A percentile compares a stretch with the other conserved stretches of the same genome.
These are phyloP conservation scores for Siphlonurus alternatus DNA, from an alignment of 2,888 invertebrate genomes.

Conservation along the genomic window DNA sequence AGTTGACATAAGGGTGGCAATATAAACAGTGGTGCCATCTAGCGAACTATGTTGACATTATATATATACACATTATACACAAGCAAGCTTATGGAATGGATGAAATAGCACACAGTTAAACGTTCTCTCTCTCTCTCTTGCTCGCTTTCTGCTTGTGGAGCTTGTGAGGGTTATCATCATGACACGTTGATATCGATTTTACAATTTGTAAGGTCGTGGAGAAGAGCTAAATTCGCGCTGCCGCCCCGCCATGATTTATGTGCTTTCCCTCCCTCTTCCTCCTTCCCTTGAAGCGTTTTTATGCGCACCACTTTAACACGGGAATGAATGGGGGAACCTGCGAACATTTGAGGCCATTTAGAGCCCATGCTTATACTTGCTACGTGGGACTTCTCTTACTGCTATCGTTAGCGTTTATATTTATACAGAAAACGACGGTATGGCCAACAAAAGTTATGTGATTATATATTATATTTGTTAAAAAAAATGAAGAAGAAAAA, in stretches of 20 bases:
- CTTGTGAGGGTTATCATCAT: not conserved
- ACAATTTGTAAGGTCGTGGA: constrained; percentile 1
- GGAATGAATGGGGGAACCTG: not conserved
- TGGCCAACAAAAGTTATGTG: too few relatives aligned
- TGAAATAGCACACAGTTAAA: too few relatives aligned
- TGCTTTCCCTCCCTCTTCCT: not conserved
- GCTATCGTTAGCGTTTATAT: too few relatives aligned
- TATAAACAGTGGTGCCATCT: not conserved
- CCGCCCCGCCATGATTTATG: constrained; percentile 1
- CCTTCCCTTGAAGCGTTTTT: not conserved
- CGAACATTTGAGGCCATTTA: not conserved
- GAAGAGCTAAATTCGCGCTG: constrained; percentile 1
- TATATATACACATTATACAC: too few relatives aligned
- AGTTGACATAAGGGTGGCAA: not conserved
- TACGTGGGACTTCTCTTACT: too few relatives aligned
- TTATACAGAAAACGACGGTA: too few relatives aligned
- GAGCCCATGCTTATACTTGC: too few relatives aligned
- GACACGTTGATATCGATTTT: constrained; percentile 4
- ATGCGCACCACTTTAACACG: not conserved
- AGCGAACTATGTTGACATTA: not conserved
- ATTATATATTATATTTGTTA: too few relatives aligned
- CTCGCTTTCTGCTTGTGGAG: not conserved
- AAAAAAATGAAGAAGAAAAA: too few relatives aligned
- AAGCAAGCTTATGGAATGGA: too few relatives aligned
- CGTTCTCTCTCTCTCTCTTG: not conserved